phyloP scores from a whole-genome alignment of 2,888 invertebrate species.

The Mythimna albipuncta region DNA sequence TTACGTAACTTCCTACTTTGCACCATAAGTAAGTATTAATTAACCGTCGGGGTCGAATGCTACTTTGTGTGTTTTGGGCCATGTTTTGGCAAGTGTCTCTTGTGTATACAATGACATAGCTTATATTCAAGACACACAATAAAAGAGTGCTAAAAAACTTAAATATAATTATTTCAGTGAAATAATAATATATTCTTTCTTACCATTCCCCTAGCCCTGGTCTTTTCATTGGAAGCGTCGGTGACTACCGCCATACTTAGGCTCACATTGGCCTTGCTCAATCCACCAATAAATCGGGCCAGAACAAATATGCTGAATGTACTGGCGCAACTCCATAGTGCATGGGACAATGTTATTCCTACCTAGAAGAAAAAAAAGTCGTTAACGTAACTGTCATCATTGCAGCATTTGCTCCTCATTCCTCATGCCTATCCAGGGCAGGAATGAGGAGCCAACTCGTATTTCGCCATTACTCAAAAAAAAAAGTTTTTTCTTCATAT shows the following conservation, averaged over 20 bases:
- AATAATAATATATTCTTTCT: constrained; percentile 53
- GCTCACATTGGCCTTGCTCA: constrained; percentile 99
- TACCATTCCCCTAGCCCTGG: constrained; percentile 98
- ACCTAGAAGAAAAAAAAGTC: constrained; percentile 87
- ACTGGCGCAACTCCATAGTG: constrained; percentile 96
- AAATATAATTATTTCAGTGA: too few species aligned
- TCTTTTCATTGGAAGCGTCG: constrained; percentile 96
- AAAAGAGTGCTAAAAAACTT: background rate
- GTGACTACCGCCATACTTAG: constrained; percentile 98
- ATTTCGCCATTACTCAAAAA: background rate
- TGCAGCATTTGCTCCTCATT: too few species aligned
- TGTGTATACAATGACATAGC: constrained; percentile 15
- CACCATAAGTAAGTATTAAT: background rate
- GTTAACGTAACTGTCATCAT: background rate
- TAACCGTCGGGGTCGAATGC: background rate
- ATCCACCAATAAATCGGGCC: constrained; percentile 97
- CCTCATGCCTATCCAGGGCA: too few species aligned
- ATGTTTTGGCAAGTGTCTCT: constrained; percentile 15
- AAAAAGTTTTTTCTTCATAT: too few species aligned
- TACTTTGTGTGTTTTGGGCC: background rate
- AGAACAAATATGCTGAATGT: constrained; percentile 97
- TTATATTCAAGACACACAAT: background rate
- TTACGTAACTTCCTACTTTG: constrained; percentile 3
- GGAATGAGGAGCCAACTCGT: background rate
- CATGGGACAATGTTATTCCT: constrained; percentile 96